Conservation (phyloP, 2,797 vertebrate genomes). For the Amniataba percoides region DNA sequence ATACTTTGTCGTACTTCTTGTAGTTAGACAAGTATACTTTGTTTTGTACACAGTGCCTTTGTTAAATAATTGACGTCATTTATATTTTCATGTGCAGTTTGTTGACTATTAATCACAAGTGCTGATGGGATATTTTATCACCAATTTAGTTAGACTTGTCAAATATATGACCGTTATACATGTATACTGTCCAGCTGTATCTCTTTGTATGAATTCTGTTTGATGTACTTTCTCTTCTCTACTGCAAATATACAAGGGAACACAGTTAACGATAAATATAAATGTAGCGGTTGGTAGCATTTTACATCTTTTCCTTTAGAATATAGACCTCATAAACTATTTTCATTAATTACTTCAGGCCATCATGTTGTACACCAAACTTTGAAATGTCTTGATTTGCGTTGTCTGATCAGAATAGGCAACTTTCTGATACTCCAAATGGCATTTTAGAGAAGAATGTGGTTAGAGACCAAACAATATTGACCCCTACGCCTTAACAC, state of each 20-base stretch:
- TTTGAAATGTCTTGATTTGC: background rate
- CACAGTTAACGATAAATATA: constrained; percentile 25
- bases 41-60: constrained; percentile 67
- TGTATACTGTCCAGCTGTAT: constrained; percentile 10
- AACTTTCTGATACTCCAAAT: constrained; percentile 27
- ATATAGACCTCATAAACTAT: constrained; percentile 8
- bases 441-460: constrained; percentile 48
- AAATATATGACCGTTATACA: constrained; percentile 29
- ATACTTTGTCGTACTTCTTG: constrained; percentile 8
- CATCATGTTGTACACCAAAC: constrained; percentile 42
- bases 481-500: constrained; percentile 67
- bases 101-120: constrained; percentile 18
- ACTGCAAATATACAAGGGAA: constrained; percentile 42
- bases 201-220: constrained; percentile 29
- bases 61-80: constrained; percentile 35
- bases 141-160: constrained; percentile 25
- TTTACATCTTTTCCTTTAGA: constrained; percentile 25
- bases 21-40: constrained; percentile 12
- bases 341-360: constrained; percentile 40
- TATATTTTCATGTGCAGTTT: constrained; percentile 23
- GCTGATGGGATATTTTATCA: constrained; percentile 3
- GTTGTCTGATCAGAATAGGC: constrained; percentile 34
- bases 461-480: constrained; percentile 62
- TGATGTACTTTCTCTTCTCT: constrained; percentile 31
- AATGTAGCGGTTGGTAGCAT: background rate